Evolutionary conservation across 2,888 invertebrate species (phyloP).

Genomic region (Cremastinae sp.): DNA sequence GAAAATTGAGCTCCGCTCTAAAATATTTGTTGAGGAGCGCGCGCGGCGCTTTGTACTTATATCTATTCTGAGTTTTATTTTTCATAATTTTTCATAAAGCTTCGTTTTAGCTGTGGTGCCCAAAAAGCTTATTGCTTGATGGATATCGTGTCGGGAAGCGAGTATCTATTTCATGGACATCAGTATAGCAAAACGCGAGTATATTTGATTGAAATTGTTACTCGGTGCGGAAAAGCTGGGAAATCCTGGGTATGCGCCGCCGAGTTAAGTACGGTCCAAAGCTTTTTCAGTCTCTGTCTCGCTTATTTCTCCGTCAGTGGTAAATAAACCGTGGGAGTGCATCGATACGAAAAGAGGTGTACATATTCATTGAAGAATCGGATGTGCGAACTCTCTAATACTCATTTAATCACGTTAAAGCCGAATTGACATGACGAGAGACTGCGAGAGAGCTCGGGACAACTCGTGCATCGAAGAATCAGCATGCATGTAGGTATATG

Average conservation of each 20-base stretch:
- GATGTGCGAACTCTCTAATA: conserved; percentile 12
- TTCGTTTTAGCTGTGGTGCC: no score
- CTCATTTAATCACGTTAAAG: conserved; percentile 45
- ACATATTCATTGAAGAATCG: not conserved
- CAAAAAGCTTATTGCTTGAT: no score
- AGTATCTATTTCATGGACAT: no score
- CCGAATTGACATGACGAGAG: conserved; percentile 41
- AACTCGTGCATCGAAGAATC: conserved; percentile 3
- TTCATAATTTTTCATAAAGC: no score
- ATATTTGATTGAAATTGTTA: conserved; percentile 26
- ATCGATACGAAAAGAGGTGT: conserved; percentile 24
- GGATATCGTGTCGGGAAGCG: no score
- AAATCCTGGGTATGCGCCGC: not conserved
- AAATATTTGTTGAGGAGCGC: no score
- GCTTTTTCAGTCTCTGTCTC: not conserved
- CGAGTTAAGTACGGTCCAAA: not conserved
- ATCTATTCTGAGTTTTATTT: no score
- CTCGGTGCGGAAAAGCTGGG: conserved; percentile 17
- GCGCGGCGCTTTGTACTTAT: no score
- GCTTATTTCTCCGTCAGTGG: no score
- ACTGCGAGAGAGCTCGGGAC: conserved; percentile 11
- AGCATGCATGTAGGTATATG: no score
- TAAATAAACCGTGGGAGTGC: no score
- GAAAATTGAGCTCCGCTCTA: no score
- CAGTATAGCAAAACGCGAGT: not conserved